Conservation (phyloP, 1,140 invertebrate species). For the Tetragnatha versicolor region DNA sequence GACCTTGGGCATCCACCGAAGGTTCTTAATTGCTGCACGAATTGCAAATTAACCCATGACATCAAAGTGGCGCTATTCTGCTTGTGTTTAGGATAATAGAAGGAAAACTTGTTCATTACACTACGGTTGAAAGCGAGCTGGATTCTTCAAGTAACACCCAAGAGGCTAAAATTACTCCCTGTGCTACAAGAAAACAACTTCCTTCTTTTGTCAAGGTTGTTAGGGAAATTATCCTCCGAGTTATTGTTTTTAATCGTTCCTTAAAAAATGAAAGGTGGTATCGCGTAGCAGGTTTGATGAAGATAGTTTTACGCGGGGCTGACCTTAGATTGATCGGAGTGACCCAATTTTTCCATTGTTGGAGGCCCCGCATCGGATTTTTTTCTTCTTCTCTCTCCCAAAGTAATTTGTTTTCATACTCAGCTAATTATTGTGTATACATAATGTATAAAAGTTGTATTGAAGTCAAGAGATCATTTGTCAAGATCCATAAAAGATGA, state of each 20-base stretch:
- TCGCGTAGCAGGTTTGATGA: slow-evolving; percentile 9
- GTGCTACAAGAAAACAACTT: slow-evolving; percentile 27
- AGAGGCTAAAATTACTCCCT: slow-evolving; percentile 20
- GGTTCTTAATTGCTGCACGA: neutral
- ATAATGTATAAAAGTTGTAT: no score
- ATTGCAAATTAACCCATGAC: slow-evolving; percentile 15
- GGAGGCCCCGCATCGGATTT: no score
- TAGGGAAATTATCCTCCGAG: neutral
- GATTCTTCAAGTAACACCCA: slow-evolving; percentile 7
- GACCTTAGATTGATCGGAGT: slow-evolving; percentile 23
- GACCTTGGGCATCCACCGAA: neutral
- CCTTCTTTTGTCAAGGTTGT: neutral
- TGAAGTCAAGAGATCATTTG: no score
- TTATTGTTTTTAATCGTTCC: neutral
- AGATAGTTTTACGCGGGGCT: slow-evolving; percentile 3
- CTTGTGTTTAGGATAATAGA: neutral
- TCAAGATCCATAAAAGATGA: no score
- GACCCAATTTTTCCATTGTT: slow-evolving; percentile 13
- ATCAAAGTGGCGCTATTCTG: neutral
- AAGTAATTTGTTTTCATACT: no score
- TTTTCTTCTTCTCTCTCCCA: no score
- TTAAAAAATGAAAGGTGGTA: neutral
- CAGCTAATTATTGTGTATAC: no score
- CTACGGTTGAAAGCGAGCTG: neutral
- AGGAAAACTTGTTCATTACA: neutral